Evolutionary conservation across 2,888 invertebrate species (phyloP).

Genomic region (Synergus laeviventris): DNA sequence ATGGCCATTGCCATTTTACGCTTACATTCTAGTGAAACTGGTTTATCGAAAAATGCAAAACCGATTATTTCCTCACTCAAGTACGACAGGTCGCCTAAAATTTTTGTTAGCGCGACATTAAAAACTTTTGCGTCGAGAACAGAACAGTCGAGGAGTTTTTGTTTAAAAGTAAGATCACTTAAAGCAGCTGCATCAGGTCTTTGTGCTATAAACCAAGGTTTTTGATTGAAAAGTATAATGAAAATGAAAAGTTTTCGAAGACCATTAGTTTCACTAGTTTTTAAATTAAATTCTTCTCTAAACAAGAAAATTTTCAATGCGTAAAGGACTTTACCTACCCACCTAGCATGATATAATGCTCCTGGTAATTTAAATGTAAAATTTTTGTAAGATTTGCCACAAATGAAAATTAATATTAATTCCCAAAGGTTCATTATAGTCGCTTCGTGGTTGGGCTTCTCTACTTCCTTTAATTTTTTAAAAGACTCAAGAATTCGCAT

Average conservation of each 20-base stretch:
- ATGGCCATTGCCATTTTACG: slow-evolving; percentile 45
- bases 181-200: slow-evolving; percentile 42
- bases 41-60: slow-evolving; percentile 47
- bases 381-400: neutral
- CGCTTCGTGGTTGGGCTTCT: slow-evolving; percentile 52
- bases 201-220: slow-evolving; percentile 50
- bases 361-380: slow-evolving; percentile 55
- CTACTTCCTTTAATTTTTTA: no score
- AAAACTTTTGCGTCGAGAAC: no score
- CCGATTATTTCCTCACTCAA: slow-evolving; percentile 43
- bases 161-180: slow-evolving; percentile 37
- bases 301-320: no score
- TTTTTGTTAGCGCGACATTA: slow-evolving; percentile 44
- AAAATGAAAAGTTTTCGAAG: slow-evolving; percentile 55
- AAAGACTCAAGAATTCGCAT: no score
- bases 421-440: slow-evolving; percentile 59
- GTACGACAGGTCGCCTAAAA: slow-evolving; percentile 47
- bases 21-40: no score
- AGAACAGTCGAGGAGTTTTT: no score
- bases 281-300: slow-evolving; percentile 51
- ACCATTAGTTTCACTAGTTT: slow-evolving; percentile 46
- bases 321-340: slow-evolving; percentile 35
- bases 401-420: slow-evolving; percentile 28
- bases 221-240: slow-evolving; percentile 44
- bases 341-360: slow-evolving; percentile 62